These are phyloP conservation scores for Larimichthys polyactis DNA, from an alignment of 2,113 vertebrate genomes.

Conservation along the genomic window DNA sequence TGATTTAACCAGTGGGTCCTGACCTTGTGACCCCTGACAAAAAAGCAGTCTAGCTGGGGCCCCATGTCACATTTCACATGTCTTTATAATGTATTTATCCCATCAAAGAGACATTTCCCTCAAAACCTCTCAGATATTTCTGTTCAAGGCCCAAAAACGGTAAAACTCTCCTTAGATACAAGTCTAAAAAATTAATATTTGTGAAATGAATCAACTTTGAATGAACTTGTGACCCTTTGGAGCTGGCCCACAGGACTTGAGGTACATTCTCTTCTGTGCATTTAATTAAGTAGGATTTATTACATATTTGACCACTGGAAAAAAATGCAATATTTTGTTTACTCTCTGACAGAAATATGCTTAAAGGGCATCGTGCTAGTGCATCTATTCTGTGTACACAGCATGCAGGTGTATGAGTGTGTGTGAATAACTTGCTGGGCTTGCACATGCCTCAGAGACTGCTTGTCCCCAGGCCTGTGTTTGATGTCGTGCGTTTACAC, in stretches of 20 bases:
- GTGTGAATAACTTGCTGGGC: slow-evolving; percentile 1
- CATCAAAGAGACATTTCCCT: no score
- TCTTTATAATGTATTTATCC: no score
- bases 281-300: background rate
- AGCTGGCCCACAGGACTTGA: background rate
- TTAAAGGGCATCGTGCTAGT: slow-evolving; percentile 1
- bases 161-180: no score
- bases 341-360: background rate
- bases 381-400: slow-evolving; percentile 14
- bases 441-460: slow-evolving; percentile 33
- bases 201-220: no score
- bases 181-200: no score
- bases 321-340: background rate
- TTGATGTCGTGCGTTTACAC: slow-evolving; percentile 59
- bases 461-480: slow-evolving; percentile 43
- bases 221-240: no score
- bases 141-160: no score
- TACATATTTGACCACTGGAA: no score
- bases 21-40: background rate
- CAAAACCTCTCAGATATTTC: no score
- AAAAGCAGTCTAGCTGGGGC: no score
- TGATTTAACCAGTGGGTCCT: background rate
- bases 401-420: slow-evolving; percentile 20
- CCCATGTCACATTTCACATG: no score
- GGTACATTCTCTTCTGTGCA: background rate